phyloP scores from a whole-genome alignment of 1,140 invertebrate genomes.

The Ridgeia piscesae region DNA sequence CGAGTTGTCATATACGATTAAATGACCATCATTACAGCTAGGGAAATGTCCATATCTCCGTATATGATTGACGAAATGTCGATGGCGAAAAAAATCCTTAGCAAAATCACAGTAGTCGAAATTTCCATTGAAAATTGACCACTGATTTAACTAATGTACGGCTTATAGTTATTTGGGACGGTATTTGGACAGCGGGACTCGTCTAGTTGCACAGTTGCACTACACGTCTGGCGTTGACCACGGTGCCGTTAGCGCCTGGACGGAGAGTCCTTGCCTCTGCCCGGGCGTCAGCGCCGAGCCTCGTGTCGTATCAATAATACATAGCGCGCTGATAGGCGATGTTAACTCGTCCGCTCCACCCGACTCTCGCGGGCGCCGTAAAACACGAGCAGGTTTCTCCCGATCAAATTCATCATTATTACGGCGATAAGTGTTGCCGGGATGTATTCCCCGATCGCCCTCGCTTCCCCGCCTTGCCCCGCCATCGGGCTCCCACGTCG shows the following conservation, averaged over 20 bases:
- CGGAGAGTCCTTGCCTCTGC: neutral
- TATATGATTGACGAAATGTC: neutral
- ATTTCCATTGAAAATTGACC: too few relatives aligned
- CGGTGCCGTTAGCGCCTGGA: neutral
- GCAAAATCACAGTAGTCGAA: too few relatives aligned
- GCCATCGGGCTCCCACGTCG: neutral
- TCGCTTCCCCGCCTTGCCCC: neutral
- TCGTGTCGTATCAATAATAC: neutral
- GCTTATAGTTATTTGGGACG: too few relatives aligned
- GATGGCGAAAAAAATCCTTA: neutral
- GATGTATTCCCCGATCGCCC: neutral
- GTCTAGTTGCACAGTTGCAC: too few relatives aligned
- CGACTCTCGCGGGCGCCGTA: neutral
- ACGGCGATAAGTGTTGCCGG: neutral
- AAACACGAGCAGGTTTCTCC: neutral
- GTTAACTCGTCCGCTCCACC: neutral
- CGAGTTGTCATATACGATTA: too few relatives aligned
- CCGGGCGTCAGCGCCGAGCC: neutral
- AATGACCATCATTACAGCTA: too few relatives aligned
- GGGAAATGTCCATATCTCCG: too few relatives aligned
- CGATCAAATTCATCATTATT: constrained; percentile 6
- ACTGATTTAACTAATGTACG: too few relatives aligned
- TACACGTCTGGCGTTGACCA: neutral
- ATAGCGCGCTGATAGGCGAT: neutral
- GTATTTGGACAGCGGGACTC: neutral